phyloP scores from a whole-genome alignment of 2,797 vertebrate species.

The Momotus momota region DNA sequence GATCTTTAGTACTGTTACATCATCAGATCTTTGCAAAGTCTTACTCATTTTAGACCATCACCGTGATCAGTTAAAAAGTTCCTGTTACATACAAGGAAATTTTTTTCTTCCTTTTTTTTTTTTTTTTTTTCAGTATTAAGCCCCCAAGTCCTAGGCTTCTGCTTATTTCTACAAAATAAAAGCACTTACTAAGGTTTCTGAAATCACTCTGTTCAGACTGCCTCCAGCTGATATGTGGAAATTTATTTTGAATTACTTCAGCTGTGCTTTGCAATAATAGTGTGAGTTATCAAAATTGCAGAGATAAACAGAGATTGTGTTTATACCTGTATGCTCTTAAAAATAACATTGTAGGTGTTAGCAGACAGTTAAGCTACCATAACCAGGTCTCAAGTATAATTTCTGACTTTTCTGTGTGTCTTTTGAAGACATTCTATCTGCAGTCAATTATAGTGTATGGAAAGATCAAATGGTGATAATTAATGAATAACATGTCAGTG shows the following conservation, averaged over 20 bases:
- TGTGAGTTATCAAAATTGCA: not conserved
- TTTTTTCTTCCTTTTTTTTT: not conserved
- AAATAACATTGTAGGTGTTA: not conserved
- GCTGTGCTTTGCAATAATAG: not conserved
- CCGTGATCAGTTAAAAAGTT: not conserved
- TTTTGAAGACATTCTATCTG: not conserved
- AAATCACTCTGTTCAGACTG: not conserved
- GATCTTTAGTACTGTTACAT: not conserved
- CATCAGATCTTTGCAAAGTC: not conserved
- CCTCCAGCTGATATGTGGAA: not conserved
- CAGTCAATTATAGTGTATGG: not conserved
- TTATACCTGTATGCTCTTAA: not conserved
- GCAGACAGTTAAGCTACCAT: not conserved
- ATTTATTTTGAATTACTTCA: not conserved
- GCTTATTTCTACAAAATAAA: not conserved
- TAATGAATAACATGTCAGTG: not conserved
- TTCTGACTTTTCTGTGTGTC: not conserved
- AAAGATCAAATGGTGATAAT: constrained; percentile 36
- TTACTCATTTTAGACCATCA: not conserved
- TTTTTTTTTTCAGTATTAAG: not conserved
- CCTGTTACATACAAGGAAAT: not conserved
- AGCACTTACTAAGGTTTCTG: not conserved
- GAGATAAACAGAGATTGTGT: not conserved
- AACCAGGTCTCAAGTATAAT: not conserved
- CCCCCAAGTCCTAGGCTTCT: not conserved